Evolutionary conservation across 92 coral and sea anemone species (phyloP).

Genomic region (Porites cylindrica): DNA sequence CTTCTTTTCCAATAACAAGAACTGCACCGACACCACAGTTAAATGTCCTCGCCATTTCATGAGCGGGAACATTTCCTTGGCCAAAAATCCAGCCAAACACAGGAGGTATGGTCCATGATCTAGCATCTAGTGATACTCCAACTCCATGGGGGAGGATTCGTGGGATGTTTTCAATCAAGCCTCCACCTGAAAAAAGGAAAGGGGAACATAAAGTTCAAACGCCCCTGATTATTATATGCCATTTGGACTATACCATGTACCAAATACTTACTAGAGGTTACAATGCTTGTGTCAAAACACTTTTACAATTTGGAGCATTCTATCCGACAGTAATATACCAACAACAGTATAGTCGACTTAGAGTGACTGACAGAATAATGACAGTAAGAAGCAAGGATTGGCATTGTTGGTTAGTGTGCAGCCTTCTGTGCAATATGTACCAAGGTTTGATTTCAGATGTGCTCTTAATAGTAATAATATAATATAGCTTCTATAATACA

Average conservation of each 20-base stretch:
- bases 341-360: too few species aligned
- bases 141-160: conserved; percentile 81
- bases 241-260: not conserved
- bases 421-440: too few species aligned
- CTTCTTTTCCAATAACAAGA: conserved; percentile 67
- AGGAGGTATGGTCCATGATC: conserved; percentile 79
- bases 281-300: not conserved
- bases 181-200: conserved; percentile 77
- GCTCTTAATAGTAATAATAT: too few species aligned
- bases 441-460: too few species aligned
- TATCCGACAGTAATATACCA: not conserved
- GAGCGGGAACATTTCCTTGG: conserved; percentile 76
- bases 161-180: conserved; percentile 88
- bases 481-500: too few species aligned
- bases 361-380: too few species aligned
- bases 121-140: conserved; percentile 86
- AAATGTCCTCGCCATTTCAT: conserved; percentile 88
- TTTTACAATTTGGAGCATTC: not conserved
- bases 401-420: too few species aligned
- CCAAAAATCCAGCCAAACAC: conserved; percentile 92
- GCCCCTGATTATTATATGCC: not conserved
- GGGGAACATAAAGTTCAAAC: not conserved
- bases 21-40: conserved; percentile 96
- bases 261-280: not conserved
- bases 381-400: too few species aligned